These are phyloP conservation scores for Drosophila robusta DNA, from an alignment of 2,888 invertebrate genomes.

Conservation along the genomic window DNA sequence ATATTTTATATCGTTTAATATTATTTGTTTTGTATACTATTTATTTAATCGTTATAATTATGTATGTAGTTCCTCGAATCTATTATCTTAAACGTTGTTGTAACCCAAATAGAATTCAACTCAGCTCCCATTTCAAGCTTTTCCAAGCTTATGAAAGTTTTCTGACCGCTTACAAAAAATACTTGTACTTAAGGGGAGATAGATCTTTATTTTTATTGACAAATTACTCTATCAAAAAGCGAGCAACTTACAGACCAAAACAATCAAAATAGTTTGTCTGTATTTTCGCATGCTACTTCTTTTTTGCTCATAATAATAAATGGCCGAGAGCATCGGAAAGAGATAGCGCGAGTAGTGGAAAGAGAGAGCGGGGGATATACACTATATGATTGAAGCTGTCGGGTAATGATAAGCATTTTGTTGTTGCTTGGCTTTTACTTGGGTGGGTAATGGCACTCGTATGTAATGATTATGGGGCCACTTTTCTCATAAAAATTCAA, in stretches of 20 bases:
- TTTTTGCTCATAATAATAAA: slow-evolving; percentile 25
- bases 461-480: slow-evolving; percentile 75
- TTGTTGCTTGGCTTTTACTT: slow-evolving; percentile 34
- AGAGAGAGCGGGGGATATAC: neutral
- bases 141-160: neutral
- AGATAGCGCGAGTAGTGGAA: neutral
- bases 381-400: slow-evolving; percentile 37
- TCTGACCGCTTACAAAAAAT: neutral
- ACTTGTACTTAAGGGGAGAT: slow-evolving; percentile 4
- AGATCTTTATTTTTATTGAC: slow-evolving; percentile 53
- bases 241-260: slow-evolving; percentile 16
- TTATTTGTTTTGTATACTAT: too few species aligned
- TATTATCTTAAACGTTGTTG: too few species aligned
- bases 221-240: slow-evolving; percentile 62
- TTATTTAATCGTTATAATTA: too few species aligned
- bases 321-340: slow-evolving; percentile 3
- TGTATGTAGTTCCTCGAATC: too few species aligned
- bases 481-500: slow-evolving; percentile 77
- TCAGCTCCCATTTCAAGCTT: neutral
- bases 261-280: slow-evolving; percentile 49
- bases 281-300: slow-evolving; percentile 22
- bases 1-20: too few species aligned
- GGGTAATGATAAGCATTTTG: slow-evolving; percentile 64
- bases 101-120: neutral
- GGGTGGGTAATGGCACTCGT: slow-evolving; percentile 68